Evolutionary conservation across 2,888 invertebrate species (phyloP), one percentile per base, ranked within the genome.

Genomic region (Nemoura dubitans): DNA sequence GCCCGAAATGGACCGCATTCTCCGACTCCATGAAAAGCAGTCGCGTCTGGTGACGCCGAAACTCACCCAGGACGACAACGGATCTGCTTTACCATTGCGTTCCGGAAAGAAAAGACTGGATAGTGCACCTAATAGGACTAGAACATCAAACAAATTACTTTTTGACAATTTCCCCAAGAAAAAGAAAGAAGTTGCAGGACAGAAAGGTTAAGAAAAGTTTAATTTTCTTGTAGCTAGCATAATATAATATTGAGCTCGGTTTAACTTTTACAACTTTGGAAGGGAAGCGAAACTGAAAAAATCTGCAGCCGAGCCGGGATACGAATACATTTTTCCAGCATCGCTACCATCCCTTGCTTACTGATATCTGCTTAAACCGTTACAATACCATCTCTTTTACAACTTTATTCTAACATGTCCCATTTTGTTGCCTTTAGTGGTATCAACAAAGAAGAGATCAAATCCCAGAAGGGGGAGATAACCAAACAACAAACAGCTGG

Each of bases 1-100:
- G 2, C 78, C 59, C 2, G 87, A 86, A 36, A 87, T 87, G 87
- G 86, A 87, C 26, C 80, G 81, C 43, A 84, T 87, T n/a, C 29
- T 87, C 7, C 27, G 3, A 78, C 78, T 26, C 25, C 21, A 14
- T 78, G 28, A 27, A 28, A 28, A 78, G 59, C 21, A 7, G 2
- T 59, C 59, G 14, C 10, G 59, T 59, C 14, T 59, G 59, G 59
- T 7, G 14, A 78, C 27, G 5, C 25, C 27, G 7, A 28, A 14
- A 10, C 26, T 2, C 1, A 27, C 76, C 5, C 2, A 78, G 2
- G 14, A 78, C 27, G 26, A 27, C 6, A 16, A 78, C 5, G 28
- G 27, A 26, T 78, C 78, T 27, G 28, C 28, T 10, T 78, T 78
- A 78, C 78, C 28, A 14, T n/a, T 78, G 78, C 78, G 78, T 2